Evolutionary conservation across 2,797 vertebrate genomes (phyloP), one percentile per base, ranked within the genome.

Genomic region (Typhlichthys eigenmanni): DNA sequence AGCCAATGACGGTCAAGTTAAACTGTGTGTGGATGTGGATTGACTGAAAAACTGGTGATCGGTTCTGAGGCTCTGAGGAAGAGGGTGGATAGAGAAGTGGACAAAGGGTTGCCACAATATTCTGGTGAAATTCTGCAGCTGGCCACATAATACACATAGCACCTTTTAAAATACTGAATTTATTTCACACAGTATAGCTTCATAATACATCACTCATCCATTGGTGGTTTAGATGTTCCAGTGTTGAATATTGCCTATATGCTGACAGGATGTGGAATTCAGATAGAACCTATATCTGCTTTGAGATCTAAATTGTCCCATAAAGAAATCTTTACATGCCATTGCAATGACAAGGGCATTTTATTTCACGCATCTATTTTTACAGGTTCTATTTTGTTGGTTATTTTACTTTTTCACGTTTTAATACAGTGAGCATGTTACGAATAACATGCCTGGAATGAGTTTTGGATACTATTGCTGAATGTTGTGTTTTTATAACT

Each of bases 361-460:
- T 86, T 75, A 50, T 61, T 53, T 60, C 56, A 29, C 24, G 4
- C 24, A 45, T 24, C 13, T 19, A n/a, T 13, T 58, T n/a, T 47
- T 29, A 56, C 45, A 62, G 52, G 24, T 79, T 74, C 62, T 50
- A 76, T 63, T 50, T 45, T 60, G 51, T 61, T 29, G 13, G 55
- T 76, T 84, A 81, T 66, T 73, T 55, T 56, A 48, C 54, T 57
- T 60, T 54, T 54, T 46, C 45, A 17, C 51, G 16, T 56, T 49
- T 72, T 54, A 80, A 66, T 61, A 83, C 54, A 77, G 68, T 53
- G 69, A 75, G 60, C 74, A 72, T 57, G 68, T 76, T 74, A 69
- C 8, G 32, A 58, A 64, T 71, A 74, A 79, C 82, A 89, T 88
- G 86, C 85, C 77, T 82, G 89, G 84, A 90, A 90, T 88, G 84